Evolutionary conservation across 2,797 vertebrate species (phyloP), one percentile per base, ranked within the genome.

Genomic region (Balearica regulorum): DNA sequence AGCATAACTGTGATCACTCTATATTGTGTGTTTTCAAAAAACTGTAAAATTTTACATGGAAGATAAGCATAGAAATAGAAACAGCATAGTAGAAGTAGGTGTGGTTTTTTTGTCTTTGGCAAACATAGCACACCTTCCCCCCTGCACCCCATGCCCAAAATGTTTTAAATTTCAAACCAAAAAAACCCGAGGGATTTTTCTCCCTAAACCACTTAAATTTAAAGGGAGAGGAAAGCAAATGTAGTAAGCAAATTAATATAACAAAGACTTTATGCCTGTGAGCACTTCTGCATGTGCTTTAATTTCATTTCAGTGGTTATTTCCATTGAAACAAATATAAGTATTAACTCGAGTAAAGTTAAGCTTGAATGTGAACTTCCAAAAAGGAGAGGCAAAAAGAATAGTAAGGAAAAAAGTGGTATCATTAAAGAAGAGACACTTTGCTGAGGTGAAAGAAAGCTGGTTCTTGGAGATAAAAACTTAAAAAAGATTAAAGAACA

Each of bases 391-490:
- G 22, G 10, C 31, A 61, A 62, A 71, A 89, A 91, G 71, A 90
- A 65, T 4, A 25, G 22, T 78, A 31, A 72, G 41, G 70, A 93
- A 73, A 80, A 90, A 94, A 90, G 76, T 60, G 16, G n/a, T 84
- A 76, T 84, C 83, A 78, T 92, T 92, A 93, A 87, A 96, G 65
- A 90, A 54, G 33, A 94, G 28, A 41, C 65, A 18, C 61, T 94
- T 87, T 60, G 58, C 77, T 83, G 83, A 96, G 94, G 96, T 96
- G 91, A 95, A 96, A 94, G 58, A 57, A 97, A 96, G 82, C 96
- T 97, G 96, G 76, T 91, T 95, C 69, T 96, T 83, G 88, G 69
- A 95, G 96, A 95, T 96, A 96, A 96, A 96, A 96, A 94, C 89
- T 92, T 96, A 7, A 83, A 87, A 91, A 92, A 94, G 76, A 95